phyloP scores from a whole-genome alignment of 2,797 vertebrate genomes.

The Liparis tanakae region DNA sequence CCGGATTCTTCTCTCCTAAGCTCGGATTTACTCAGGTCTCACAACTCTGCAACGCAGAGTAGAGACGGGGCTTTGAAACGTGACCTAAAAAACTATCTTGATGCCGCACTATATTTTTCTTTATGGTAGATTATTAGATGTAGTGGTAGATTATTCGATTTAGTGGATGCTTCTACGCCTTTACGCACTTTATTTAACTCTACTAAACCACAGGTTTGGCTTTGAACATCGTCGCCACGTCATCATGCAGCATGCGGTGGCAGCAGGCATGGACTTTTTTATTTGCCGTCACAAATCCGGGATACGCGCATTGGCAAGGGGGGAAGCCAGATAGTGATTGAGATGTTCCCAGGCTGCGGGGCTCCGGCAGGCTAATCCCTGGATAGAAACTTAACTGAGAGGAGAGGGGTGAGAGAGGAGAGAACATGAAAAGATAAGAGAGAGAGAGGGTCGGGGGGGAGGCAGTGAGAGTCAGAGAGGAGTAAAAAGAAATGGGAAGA shows the following conservation, averaged over 20 bases:
- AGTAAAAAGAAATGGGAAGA: conserved; percentile 49
- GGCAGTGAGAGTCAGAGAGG: conserved; percentile 37
- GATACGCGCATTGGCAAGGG: conserved; percentile 4
- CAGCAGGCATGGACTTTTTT: conserved; percentile 12
- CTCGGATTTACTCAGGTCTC: conserved; percentile 73
- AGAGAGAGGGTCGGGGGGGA: conserved; percentile 36
- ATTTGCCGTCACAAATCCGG: too few relatives aligned
- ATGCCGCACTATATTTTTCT: conserved; percentile 27
- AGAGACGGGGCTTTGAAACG: conserved; percentile 62
- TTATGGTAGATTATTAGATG: conserved; percentile 19
- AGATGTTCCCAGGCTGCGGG: conserved; percentile 78
- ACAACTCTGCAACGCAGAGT: conserved; percentile 53
- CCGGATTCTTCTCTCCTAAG: conserved; percentile 78
- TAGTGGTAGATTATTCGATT: conserved; percentile 29
- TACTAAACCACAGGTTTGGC: conserved; percentile 37
- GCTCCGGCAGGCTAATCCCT: conserved; percentile 78
- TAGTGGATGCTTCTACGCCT: background rate
- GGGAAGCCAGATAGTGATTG: conserved; percentile 71
- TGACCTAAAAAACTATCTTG: conserved; percentile 67
- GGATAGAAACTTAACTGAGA: conserved; percentile 81
- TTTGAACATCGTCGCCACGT: conserved; percentile 42
- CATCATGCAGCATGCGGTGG: conserved; percentile 55
- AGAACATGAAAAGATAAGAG: conserved; percentile 73
- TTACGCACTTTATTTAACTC: conserved; percentile 31
- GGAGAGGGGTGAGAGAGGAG: conserved; percentile 70